These are phyloP conservation scores for Gobiocypris rarus DNA, from an alignment of 2,113 vertebrate genomes.

Conservation along the genomic window DNA sequence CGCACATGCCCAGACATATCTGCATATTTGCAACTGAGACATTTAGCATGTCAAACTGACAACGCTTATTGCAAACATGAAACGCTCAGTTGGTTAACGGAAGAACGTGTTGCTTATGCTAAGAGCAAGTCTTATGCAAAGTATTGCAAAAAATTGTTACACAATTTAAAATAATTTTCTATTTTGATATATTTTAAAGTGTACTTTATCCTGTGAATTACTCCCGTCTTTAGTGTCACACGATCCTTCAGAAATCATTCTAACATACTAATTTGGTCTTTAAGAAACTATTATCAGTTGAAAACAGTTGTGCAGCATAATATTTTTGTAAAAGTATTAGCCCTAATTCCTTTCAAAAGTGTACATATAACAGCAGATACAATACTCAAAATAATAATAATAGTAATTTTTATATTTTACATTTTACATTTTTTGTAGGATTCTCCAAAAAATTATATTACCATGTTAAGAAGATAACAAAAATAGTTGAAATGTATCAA, in stretches of 20 bases:
- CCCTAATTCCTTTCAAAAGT: no score
- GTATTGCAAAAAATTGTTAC: background rate
- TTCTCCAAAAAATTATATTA: background rate
- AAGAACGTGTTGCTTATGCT: background rate
- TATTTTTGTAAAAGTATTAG: no score
- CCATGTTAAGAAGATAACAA: background rate
- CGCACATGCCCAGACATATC: slow-evolving; percentile 8
- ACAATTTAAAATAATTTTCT: background rate
- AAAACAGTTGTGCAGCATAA: no score
- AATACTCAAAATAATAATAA: no score
- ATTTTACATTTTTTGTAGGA: no score
- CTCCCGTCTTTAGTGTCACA: background rate
- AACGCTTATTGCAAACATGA: background rate
- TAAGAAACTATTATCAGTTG: background rate
- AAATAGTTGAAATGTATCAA: no score
- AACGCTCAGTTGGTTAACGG: background rate
- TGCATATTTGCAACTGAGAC: slow-evolving; percentile 19
- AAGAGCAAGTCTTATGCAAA: no score
- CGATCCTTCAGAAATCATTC: background rate
- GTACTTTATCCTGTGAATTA: background rate
- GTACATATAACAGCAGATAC: no score
- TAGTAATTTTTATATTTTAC: no score
- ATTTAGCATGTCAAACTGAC: background rate
- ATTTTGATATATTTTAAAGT: background rate
- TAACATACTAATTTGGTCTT: background rate